Evolutionary conservation across 2,888 invertebrate species (phyloP), one percentile per base, ranked within the genome.

Genomic region (Drosophila niveifrons): DNA sequence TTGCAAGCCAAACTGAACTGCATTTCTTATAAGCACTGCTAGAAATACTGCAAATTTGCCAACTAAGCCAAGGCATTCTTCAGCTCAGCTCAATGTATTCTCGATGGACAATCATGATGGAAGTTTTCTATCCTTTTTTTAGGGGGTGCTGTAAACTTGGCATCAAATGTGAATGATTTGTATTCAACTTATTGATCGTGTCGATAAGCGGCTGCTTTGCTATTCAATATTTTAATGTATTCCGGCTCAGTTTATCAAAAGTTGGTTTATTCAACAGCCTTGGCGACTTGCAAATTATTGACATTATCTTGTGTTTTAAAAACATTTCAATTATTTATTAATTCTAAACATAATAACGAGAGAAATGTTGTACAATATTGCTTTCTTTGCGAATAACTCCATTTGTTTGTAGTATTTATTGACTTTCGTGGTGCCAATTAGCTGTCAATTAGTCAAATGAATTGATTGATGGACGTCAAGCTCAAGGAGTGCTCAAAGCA

Each of bases 391-490:
- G 15, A 17, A 52, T 29, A 57, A 29, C 47, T 28, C n/a, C 11
- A 48, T 48, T 52, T 55, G 39, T 34, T 31, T 46, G 9, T n/a
- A 10, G 9, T 23, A 50, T 29, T 63, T 48, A 39, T 47, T 48
- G 47, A 28, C n/a, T 17, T 47, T 34, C 48, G 15, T 57, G 10
- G 36, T 36, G 50, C 23, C 36, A 71, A 58, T 76, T 29, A 64
- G 53, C 28, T 64, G 58, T 57, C 63, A 43, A 53, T 64, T 50
- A 44, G 55, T 6, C 17, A 44, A 44, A 11, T n/a, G 36, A 66
- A 56, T 69, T 69, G 76, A 73, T 73, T 76, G 85, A 70, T 74
- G 23, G 58, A 56, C 46, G 62, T 57, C 52, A 78, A 66, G 65
- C 58, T 52, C 18, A 72, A 66, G 62, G 58, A 66, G 44, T 70